A percentile compares a stretch with the other conserved stretches of the same genome.
These are phyloP conservation scores for Drosophila cardini DNA, from an alignment of 1,140 invertebrate genomes.

Conservation along the genomic window DNA sequence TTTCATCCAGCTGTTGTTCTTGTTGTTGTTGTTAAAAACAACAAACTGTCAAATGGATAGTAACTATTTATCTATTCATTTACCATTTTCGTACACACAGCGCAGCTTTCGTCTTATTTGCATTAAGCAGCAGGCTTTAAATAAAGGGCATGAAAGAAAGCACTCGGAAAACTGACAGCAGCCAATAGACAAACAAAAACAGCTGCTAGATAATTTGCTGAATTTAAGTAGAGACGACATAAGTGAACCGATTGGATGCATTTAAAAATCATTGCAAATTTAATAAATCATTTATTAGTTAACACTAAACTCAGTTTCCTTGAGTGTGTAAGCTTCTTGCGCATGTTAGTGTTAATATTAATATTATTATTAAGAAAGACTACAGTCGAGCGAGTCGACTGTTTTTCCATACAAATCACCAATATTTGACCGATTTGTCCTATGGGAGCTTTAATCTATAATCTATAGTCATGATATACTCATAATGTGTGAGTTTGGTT, in stretches of 20 bases:
- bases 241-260: slow-evolving; percentile 70
- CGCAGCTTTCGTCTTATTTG: slow-evolving; percentile 69
- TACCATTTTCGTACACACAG: slow-evolving; percentile 66
- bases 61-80: slow-evolving; percentile 73
- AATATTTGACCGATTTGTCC: too few relatives aligned
- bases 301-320: slow-evolving; percentile 6
- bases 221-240: slow-evolving; percentile 18
- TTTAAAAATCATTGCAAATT: slow-evolving; percentile 57
- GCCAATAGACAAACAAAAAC: slow-evolving; percentile 30
- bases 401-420: too few relatives aligned
- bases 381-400: too few relatives aligned
- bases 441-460: too few relatives aligned
- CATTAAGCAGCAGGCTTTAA: slow-evolving; percentile 45
- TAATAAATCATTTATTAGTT: slow-evolving; percentile 62
- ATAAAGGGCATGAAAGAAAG: slow-evolving; percentile 7
- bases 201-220: slow-evolving; percentile 35
- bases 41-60: slow-evolving; percentile 78
- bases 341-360: too few relatives aligned
- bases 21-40: slow-evolving; percentile 30
- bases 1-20: slow-evolving; percentile 30
- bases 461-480: too few relatives aligned
- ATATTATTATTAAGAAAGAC: too few relatives aligned
- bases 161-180: slow-evolving; percentile 16
- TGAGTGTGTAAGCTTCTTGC: too few relatives aligned
- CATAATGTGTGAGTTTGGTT: too few relatives aligned